Base-by-base conservation (phyloP, 2,797 vertebrate species). In the Trichosurus vulpecula region DNA sequence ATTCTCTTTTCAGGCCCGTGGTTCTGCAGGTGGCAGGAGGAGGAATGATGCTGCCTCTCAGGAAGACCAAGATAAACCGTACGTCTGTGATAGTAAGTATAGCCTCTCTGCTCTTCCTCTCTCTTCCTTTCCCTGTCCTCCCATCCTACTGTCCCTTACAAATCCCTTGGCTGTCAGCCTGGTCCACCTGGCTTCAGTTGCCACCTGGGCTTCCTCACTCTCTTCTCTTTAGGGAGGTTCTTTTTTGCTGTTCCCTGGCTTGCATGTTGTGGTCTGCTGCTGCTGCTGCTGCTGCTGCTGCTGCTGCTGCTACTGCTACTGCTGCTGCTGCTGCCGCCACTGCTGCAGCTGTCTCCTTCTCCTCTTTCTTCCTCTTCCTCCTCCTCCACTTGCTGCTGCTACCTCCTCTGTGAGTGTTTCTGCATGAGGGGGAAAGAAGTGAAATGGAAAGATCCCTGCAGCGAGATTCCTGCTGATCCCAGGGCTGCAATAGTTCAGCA, bases 21-120 rank as follows among this genome's bases (percentile, higher is more conserved):
- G 99, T 96, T 99, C 99, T 95, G 99, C 98, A 93, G 99, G 99
- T 19, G 98, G 99, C 94, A 99, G 99, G 97, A 99, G 99, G 98
- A 99, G 98, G 98, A 98, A 99, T 10, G 99, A 99, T 89, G 98
- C 99, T 8, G 99, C 99, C 90, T 99, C 99, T 97, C 98, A 99
- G 98, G 99, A 99, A 95, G 99, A 99, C 97, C 99, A 99, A 0
- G 99, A 99, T 98, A 99, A 99, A 98, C 99, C 99, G 98, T 99
- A 99, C 87, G 99, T 99, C 99, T 99, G 99, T 99, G 99, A 99
- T 99, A 99, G 99, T 99, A 99, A 99, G 99, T 99, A 98, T 6
- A 53, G 52, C 25, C 54, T 61, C 27, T 91, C 31, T 55, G 91
- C 6, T 94, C 57, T 81, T 51, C 54, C 91, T 55, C 1, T 81